Base-by-base conservation (phyloP, 2,888 invertebrate genomes). In the Drosophila austrosaltans region DNA sequence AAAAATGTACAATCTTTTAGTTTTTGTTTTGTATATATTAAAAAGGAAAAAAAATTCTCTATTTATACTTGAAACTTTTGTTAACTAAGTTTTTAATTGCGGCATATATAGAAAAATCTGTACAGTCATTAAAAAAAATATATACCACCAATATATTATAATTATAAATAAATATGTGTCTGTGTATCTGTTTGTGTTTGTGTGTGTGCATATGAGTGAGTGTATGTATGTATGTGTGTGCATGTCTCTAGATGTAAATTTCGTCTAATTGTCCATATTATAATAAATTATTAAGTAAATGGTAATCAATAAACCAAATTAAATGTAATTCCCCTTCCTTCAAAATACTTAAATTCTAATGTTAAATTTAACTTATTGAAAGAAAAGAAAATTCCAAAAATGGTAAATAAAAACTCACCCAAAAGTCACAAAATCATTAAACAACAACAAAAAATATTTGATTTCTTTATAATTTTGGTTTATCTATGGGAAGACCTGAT, bases 341-440 rank as follows among this genome's bases (percentile, higher is more conserved):
- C 42, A 59, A 59, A 80, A 71, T 69, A 66, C 57, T 60, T 1
- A 66, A 65, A 57, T 69, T 77, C 56, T 87, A 83, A 82, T 77
- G 78, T 87, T 87, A 86, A 85, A 79, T 53, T 60, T 85, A 85
- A 85, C 72, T 85, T 85, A 85, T 87, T 85, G 69, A 75, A 73
- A 54, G 58, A 64, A 57, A 65, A 69, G 63, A 65, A 65, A 72
- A 73, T 30, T 28, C 12, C 12, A 30, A 53, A 39, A 71, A 42
- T 42, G 40, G 53, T 16, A 64, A 63, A 64, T 53, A 56, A 66
- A 62, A 70, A 66, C 62, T 72, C 54, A 42, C 62, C 54, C 67
- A 62, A 53, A 73, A 72, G 58, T 73, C 58, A 56, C 58, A 65
- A 44, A 67, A 73, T 30, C 39, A 36, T 40, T 7, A 5, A n/a